Percentiles rank a stretch among this genome's conserved stretches.
Conservation (phyloP, 2,888 invertebrate genomes). For the Lumbricus terrestris region DNA sequence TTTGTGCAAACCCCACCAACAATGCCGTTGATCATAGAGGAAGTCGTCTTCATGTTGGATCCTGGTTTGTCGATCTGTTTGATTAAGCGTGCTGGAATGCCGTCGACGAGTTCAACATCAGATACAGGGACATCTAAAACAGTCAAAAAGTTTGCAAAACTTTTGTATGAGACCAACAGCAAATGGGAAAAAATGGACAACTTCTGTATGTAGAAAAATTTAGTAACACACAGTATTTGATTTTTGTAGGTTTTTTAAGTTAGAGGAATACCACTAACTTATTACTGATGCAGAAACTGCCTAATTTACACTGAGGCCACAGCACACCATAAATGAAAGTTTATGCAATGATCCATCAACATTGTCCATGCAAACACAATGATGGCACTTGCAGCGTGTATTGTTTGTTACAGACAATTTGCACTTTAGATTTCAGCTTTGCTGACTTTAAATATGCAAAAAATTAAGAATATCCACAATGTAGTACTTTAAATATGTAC, state of each 20-base stretch:
- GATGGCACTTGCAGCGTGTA: neutral
- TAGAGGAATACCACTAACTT: neutral
- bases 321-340: neutral
- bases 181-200: neutral
- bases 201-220: neutral
- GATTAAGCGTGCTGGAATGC: neutral
- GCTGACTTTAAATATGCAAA: neutral
- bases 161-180: neutral
- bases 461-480: neutral
- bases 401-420: neutral
- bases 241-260: neutral
- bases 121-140: neutral
- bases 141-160: neutral
- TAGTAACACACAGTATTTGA: too few relatives aligned
- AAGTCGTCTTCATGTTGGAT: neutral
- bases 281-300: neutral
- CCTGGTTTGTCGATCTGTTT: slow-evolving; percentile 19
- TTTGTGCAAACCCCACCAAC: slow-evolving; percentile 11
- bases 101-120: slow-evolving; percentile 8
- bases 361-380: neutral
- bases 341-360: neutral
- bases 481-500: too few relatives aligned
- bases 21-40: slow-evolving; percentile 6
- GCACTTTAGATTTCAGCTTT: neutral
- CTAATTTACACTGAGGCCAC: neutral